phyloP scores from a whole-genome alignment of 2,113 vertebrate species.

The Cygnus atratus region DNA sequence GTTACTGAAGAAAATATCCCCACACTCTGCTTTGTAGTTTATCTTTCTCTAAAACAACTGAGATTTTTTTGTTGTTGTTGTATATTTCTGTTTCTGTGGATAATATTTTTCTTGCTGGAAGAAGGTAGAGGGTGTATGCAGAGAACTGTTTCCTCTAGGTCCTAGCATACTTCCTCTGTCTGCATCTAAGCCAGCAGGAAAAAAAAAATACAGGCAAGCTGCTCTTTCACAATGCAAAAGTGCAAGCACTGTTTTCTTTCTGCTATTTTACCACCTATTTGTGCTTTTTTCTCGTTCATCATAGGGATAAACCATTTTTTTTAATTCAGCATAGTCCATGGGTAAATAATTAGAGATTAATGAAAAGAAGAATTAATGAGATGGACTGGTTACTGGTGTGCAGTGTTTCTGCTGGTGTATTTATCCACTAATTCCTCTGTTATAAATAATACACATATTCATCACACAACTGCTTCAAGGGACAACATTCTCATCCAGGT shows the following conservation, averaged over 20 bases:
- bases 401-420: background rate
- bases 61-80: background rate
- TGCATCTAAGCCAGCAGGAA: background rate
- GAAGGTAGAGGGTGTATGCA: slow-evolving; percentile 33
- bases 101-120: slow-evolving; percentile 30
- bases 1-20: background rate
- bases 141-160: slow-evolving; percentile 25
- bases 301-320: background rate
- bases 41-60: background rate
- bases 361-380: background rate
- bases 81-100: slow-evolving; percentile 29
- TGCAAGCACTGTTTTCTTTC: background rate
- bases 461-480: slow-evolving; percentile 23
- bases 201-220: background rate
- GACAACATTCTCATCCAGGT: slow-evolving; percentile 13
- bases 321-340: background rate
- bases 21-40: background rate
- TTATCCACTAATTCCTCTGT: slow-evolving; percentile 9
- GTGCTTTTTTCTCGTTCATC: background rate
- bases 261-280: background rate
- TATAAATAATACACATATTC: slow-evolving; percentile 57
- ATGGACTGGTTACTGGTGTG: background rate
- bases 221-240: background rate
- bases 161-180: background rate
- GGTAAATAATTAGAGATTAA: background rate